A percentile compares a stretch with the other conserved stretches of the same genome.
phyloP scores from a whole-genome alignment of 2,113 vertebrate genomes.

The Syngnathus floridae region DNA sequence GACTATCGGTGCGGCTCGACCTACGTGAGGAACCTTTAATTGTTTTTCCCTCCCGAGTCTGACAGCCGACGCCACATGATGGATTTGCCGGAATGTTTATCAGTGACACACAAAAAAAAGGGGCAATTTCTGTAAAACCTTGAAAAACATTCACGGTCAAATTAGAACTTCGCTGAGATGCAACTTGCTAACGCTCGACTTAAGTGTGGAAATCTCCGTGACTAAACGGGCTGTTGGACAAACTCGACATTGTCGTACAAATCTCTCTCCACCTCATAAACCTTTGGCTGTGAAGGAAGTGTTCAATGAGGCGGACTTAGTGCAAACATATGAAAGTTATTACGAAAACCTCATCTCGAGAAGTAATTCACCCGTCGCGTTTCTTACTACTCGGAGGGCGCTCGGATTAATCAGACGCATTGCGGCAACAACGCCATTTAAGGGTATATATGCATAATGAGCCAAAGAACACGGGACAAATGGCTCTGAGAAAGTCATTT shows the following conservation, averaged over 20 bases:
- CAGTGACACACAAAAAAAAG: constrained; percentile 42
- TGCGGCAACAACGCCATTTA: constrained; percentile 51
- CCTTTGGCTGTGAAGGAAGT: constrained; percentile 40
- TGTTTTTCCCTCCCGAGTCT: constrained; percentile 55
- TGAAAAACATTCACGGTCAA: constrained; percentile 42
- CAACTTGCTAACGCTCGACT: background rate
- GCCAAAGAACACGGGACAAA: constrained; percentile 35
- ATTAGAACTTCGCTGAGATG: constrained; percentile 24
- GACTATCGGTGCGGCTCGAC: constrained; percentile 53
- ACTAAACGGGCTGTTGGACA: constrained; percentile 28
- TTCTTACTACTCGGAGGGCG: constrained; percentile 37
- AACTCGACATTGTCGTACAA: constrained; percentile 36
- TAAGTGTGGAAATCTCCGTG: constrained; percentile 26
- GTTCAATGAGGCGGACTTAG: constrained; percentile 45
- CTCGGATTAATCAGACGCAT: constrained; percentile 48
- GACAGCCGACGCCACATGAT: constrained; percentile 61
- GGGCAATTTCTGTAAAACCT: constrained; percentile 33
- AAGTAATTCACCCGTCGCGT: constrained; percentile 49
- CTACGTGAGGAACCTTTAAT: constrained; percentile 57
- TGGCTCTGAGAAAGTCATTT: constrained; percentile 54
- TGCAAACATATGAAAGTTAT: constrained; percentile 48
- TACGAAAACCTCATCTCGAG: constrained; percentile 48
- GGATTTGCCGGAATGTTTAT: constrained; percentile 52
- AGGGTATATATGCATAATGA: constrained; percentile 52
- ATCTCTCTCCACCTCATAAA: constrained; percentile 36